Percentiles rank a stretch among this genome's conserved stretches.
Conservation (phyloP, 2,888 invertebrate genomes). For the Euproctis similis region DNA sequence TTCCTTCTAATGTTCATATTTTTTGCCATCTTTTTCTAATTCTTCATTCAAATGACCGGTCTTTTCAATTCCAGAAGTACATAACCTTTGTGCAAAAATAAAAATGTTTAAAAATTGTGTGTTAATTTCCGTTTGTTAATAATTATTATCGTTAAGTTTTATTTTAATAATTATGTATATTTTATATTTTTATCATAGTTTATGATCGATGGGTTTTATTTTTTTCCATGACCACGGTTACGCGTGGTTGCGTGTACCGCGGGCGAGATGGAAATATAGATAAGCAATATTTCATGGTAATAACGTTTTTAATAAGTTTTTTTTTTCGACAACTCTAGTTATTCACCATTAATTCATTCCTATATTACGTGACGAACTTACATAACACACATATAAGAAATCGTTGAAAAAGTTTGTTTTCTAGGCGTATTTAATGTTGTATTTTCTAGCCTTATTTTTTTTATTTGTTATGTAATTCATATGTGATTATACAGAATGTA, state of each 20-base stretch:
- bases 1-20: constrained; percentile 72
- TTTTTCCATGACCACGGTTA: constrained; percentile 38
- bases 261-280: constrained; percentile 39
- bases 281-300: constrained; percentile 40
- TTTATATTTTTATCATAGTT: constrained; percentile 44
- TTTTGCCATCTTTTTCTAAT: constrained; percentile 73
- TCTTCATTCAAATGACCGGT: constrained; percentile 63
- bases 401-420: no score
- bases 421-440: no score
- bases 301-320: constrained; percentile 25
- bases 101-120: no score
- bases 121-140: constrained; percentile 14
- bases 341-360: no score
- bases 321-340: constrained; percentile 34
- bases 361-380: no score
- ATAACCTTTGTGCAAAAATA: no score
- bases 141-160: constrained; percentile 14
- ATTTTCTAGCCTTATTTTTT: no score
- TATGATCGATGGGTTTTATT: constrained; percentile 46
- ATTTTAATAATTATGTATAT: constrained; percentile 14
- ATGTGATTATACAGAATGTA: no score
- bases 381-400: no score
- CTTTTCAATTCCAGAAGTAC: constrained; percentile 63
- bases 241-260: constrained; percentile 43
- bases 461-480: no score